Base-by-base conservation (phyloP, 2,113 vertebrate genomes). In the Rhineura floridana region DNA sequence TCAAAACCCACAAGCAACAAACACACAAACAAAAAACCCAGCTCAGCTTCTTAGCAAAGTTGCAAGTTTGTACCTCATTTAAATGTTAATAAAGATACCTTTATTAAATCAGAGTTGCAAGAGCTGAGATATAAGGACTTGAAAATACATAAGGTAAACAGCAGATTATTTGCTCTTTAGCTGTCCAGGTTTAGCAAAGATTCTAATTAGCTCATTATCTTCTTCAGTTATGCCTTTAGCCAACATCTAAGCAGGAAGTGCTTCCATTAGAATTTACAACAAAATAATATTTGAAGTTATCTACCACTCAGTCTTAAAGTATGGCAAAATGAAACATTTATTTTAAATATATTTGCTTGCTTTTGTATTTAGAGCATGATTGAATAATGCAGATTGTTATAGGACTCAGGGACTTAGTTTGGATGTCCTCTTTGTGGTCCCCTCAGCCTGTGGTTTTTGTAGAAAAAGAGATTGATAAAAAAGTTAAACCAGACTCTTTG, bases 21-120 rank as follows among this genome's bases (percentile, higher is more conserved):
- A n/a, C n/a, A n/a, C n/a, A n/a, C n/a, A n/a, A n/a, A n/a, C n/a
- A n/a, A n/a, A n/a, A 63, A 63, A 62, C 44, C 62, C 21, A 72
- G 3, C n/a, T 80, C 36, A 39, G 46, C 1, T 52, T 52, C 67
- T n/a, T 52, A 80, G 63, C 19, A 76, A 77, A 19, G 25, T n/a
- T 46, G 28, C n/a, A 79, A 79, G 44, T 28, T 67, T 85, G 42
- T 63, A 63, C 17, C 63, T 78, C 46, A 67, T 69, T 79, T 87
- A 46, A 80, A 87, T 55, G 46, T 42, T 79, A 59, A 95, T 91
- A 92, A 93, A 92, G 89, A 76, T 91, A 94, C 80, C 92, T 94
- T 89, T 91, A 90, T 91, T 91, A 95, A 93, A 93, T 91, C 52
- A 83, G 78, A 42, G 25, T 84, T 94, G 91, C 93, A 93, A 90